These are phyloP conservation scores for Barnardius zonarius DNA, from an alignment of 2,113 vertebrate genomes.

Conservation along the genomic window DNA sequence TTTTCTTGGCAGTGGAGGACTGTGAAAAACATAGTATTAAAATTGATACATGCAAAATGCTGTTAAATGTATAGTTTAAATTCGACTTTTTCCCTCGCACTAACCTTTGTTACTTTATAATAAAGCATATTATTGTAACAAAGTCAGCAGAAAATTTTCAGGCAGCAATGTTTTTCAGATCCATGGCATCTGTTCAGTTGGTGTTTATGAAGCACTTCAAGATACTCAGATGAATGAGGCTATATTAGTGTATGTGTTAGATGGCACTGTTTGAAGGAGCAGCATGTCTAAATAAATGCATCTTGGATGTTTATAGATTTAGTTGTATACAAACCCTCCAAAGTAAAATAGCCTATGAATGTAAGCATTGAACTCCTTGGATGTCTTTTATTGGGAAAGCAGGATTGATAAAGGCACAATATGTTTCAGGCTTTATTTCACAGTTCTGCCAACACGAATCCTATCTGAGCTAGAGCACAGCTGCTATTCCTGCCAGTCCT, in stretches of 20 bases:
- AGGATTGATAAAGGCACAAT: conserved; percentile 57
- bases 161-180: conserved; percentile 2
- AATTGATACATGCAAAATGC: not conserved
- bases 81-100: not conserved
- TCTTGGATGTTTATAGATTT: conserved; percentile 1
- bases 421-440: conserved; percentile 62
- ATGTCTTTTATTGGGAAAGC: conserved; percentile 37
- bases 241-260: not conserved
- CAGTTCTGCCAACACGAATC: conserved; percentile 64
- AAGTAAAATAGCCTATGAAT: conserved; percentile 32
- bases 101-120: not conserved
- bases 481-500: conserved; percentile 47
- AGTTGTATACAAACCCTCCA: not conserved
- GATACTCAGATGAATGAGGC: not conserved
- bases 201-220: conserved; percentile 19
- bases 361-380: conserved; percentile 4
- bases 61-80: not conserved
- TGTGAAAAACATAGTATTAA: not conserved
- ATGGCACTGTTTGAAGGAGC: not conserved
- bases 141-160: conserved; percentile 31
- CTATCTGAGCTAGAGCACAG: conserved; percentile 64
- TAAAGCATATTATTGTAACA: not conserved
- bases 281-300: not conserved
- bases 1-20: not conserved
- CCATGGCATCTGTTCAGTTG: conserved; percentile 2